Evolutionary conservation across 2,113 vertebrate genomes (phyloP).

Genomic region (Oenanthe melanoleuca): DNA sequence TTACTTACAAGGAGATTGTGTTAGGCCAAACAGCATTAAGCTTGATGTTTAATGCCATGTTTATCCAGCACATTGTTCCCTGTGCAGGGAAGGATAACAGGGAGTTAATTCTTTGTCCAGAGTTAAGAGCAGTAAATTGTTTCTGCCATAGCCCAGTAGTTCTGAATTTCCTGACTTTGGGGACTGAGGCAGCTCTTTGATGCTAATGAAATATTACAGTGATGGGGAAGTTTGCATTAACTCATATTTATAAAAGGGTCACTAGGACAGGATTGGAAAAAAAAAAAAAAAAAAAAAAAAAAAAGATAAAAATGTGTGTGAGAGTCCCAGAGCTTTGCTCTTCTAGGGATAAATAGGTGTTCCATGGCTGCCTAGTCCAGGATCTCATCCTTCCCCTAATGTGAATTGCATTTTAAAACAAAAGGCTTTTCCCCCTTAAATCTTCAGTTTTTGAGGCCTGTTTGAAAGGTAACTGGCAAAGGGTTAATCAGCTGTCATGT

Average conservation of each 20-base stretch:
- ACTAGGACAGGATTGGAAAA: neutral
- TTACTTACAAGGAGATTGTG: neutral
- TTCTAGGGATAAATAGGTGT: neutral
- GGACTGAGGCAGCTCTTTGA: conserved; percentile 43
- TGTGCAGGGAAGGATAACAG: neutral
- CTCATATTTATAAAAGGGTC: conserved; percentile 1
- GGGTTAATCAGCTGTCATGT: conserved; percentile 70
- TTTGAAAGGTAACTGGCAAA: neutral
- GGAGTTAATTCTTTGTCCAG: neutral
- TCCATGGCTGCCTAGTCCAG: neutral
- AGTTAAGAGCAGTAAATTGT: neutral
- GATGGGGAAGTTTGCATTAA: conserved; percentile 28
- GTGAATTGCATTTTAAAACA: neutral
- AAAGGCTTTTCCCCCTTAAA: neutral
- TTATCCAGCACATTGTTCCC: neutral
- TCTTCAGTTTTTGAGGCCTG: neutral
- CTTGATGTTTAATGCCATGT: neutral
- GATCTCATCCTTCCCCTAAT: neutral
- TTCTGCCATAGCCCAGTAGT: conserved; percentile 25
- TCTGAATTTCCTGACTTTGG: conserved; percentile 53
- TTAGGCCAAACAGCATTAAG: neutral
- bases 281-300: neutral
- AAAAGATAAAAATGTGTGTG: neutral
- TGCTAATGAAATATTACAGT: conserved; percentile 55
- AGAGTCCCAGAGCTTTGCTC: neutral